phyloP scores from a whole-genome alignment of 2,797 vertebrate genomes.

The Protonibea diacanthus region DNA sequence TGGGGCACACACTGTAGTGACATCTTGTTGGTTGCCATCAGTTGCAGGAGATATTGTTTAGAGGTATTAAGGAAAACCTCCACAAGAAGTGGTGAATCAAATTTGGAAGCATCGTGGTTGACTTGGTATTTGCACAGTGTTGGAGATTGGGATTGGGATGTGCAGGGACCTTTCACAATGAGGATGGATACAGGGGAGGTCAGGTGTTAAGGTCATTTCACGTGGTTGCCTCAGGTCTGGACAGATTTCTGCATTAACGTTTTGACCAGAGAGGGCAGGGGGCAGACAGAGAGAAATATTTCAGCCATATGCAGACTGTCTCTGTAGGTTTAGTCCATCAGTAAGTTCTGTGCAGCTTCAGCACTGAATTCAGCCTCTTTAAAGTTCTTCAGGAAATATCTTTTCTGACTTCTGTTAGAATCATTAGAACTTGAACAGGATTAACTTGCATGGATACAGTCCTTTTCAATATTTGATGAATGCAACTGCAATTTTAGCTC shows the following conservation, averaged over 20 bases:
- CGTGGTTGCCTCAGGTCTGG: slow-evolving; percentile 29
- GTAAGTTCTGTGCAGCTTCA: slow-evolving; percentile 14
- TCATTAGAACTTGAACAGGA: slow-evolving; percentile 3
- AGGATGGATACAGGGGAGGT: slow-evolving; percentile 24
- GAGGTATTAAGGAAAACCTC: slow-evolving; percentile 13
- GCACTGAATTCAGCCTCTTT: neutral
- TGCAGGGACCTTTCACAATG: slow-evolving; percentile 15
- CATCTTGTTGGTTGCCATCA: slow-evolving; percentile 5
- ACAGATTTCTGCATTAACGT: slow-evolving; percentile 38
- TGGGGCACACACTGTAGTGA: neutral
- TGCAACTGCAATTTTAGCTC: slow-evolving; percentile 2
- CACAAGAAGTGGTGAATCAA: slow-evolving; percentile 10
- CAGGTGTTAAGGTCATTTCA: slow-evolving; percentile 42
- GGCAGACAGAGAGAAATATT: slow-evolving; percentile 47
- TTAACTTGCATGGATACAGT: slow-evolving; percentile 2
- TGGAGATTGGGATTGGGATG: slow-evolving; percentile 15
- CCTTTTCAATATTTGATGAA: neutral
- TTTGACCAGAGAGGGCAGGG: slow-evolving; percentile 48
- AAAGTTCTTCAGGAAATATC: slow-evolving; percentile 10
- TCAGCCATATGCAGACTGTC: slow-evolving; percentile 36
- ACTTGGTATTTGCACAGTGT: slow-evolving; percentile 6
- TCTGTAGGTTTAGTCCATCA: slow-evolving; percentile 27
- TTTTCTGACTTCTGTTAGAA: slow-evolving; percentile 6
- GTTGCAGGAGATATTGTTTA: slow-evolving; percentile 25
- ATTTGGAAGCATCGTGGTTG: neutral